A percentile compares a stretch with the other conserved stretches of the same genome.
Conservation (phyloP, 2,113 vertebrate species). For the Deroptyus accipitrinus region DNA sequence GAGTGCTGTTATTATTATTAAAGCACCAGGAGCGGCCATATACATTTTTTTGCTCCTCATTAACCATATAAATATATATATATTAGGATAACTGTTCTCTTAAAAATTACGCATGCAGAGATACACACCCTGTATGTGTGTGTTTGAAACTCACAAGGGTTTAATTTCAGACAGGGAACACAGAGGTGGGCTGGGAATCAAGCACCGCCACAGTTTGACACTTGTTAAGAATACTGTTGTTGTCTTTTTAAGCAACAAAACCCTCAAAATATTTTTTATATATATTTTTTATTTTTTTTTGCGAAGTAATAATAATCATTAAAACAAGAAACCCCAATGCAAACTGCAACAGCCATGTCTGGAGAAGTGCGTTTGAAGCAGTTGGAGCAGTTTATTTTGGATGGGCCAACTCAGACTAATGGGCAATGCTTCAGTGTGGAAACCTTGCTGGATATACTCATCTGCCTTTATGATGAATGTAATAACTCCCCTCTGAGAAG, state of each 20-base stretch:
- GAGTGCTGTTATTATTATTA: constrained; percentile 54
- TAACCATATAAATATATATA: neutral
- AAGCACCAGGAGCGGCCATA: constrained; percentile 19
- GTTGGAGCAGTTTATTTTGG: constrained; percentile 95
- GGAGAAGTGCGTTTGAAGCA: constrained; percentile 98
- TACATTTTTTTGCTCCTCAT: neutral
- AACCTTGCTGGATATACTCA: constrained; percentile 93
- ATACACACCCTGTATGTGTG: neutral
- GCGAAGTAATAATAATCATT: constrained; percentile 35
- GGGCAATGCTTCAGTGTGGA: constrained; percentile 95
- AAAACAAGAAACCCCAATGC: constrained; percentile 57
- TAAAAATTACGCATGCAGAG: neutral
- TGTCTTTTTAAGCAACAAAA: constrained; percentile 48
- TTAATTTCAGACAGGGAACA: constrained; percentile 46
- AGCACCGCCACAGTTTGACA: constrained; percentile 53
- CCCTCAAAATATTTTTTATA: constrained; percentile 31
- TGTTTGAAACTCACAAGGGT: constrained; percentile 44
- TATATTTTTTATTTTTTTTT: neutral
- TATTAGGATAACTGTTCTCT: neutral
- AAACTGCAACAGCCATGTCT: constrained; percentile 85
- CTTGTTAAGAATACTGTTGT: constrained; percentile 59
- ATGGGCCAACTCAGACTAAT: constrained; percentile 87
- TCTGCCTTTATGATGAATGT: constrained; percentile 98
- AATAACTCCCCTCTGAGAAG: constrained; percentile 92
- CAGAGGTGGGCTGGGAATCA: constrained; percentile 63